Evolutionary conservation across 2,797 vertebrate genomes (phyloP).

Genomic region (Nothura maculosa): DNA sequence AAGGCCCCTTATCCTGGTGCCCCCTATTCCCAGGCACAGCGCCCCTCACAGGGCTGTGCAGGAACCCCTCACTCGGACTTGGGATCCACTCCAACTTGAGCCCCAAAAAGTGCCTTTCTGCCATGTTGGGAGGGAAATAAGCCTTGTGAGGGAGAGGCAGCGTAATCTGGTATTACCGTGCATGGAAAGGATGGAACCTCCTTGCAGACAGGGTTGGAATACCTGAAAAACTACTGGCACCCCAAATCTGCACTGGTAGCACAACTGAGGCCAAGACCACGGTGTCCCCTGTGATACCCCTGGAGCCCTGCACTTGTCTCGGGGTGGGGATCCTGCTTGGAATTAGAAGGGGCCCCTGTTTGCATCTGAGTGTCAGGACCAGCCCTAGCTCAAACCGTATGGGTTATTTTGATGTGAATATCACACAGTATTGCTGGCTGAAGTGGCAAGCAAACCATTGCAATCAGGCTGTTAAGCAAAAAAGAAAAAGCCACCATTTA

Average conservation of each 20-base stretch:
- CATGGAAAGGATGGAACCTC: neutral
- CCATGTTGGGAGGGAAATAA: neutral
- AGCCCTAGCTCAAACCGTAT: neutral
- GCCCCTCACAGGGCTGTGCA: neutral
- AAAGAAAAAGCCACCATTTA: neutral
- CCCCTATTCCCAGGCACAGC: accelerated
- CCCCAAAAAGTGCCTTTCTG: neutral
- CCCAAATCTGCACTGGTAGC: neutral
- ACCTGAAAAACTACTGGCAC: neutral
- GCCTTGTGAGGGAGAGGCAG: neutral
- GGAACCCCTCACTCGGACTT: neutral
- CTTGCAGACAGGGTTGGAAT: accelerated
- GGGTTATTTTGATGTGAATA: neutral
- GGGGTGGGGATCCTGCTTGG: accelerated
- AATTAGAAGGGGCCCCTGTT: neutral
- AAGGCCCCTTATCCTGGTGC: accelerated
- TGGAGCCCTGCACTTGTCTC: neutral
- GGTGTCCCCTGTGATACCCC: neutral
- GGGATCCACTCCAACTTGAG: neutral
- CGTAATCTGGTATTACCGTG: neutral
- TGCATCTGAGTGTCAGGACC: accelerated
- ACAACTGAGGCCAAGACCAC: neutral
- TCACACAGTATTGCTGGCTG: neutral
- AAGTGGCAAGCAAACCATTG: neutral
- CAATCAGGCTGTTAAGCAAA: neutral